These are phyloP conservation scores for Antigone vipio DNA, from an alignment of 2,113 vertebrate genomes.

Conservation along the genomic window DNA sequence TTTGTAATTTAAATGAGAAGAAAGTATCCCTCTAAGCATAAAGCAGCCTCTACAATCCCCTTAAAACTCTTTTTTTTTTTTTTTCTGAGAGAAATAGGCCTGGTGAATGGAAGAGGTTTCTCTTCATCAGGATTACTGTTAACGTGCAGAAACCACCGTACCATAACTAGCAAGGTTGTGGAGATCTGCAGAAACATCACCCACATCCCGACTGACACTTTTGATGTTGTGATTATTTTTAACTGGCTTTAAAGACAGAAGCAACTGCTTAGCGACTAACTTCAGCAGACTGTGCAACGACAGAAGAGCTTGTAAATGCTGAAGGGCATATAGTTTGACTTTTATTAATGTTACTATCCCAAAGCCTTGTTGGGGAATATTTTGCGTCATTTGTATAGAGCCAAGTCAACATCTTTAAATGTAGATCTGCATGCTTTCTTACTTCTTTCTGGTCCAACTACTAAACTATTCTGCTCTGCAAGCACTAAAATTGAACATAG, in stretches of 20 bases:
- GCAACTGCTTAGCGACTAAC: not conserved
- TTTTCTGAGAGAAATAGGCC: not conserved
- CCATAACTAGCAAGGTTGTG: fast-evolving
- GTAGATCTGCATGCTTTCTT: not conserved
- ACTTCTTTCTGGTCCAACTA: not conserved
- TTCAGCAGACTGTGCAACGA: not conserved
- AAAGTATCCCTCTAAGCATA: fast-evolving
- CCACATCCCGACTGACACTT: fast-evolving
- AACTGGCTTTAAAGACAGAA: not conserved
- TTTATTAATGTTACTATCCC: not conserved
- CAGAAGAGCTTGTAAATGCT: not conserved
- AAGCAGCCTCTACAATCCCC: fast-evolving
- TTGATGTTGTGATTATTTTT: not conserved
- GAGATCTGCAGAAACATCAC: not conserved
- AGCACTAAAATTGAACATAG: too few species aligned
- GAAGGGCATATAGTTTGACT: not conserved
- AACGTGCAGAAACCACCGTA: fast-evolving
- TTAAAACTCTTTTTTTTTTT: not conserved
- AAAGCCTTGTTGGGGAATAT: not conserved
- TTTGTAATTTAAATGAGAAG: not conserved
- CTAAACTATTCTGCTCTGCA: not conserved
- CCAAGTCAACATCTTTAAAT: not conserved
- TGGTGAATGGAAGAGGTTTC: not conserved
- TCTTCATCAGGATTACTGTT: fast-evolving
- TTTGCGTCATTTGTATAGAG: not conserved